Evolutionary conservation across 2,797 vertebrate species (phyloP).

Genomic region (Enteromius treurensis): DNA sequence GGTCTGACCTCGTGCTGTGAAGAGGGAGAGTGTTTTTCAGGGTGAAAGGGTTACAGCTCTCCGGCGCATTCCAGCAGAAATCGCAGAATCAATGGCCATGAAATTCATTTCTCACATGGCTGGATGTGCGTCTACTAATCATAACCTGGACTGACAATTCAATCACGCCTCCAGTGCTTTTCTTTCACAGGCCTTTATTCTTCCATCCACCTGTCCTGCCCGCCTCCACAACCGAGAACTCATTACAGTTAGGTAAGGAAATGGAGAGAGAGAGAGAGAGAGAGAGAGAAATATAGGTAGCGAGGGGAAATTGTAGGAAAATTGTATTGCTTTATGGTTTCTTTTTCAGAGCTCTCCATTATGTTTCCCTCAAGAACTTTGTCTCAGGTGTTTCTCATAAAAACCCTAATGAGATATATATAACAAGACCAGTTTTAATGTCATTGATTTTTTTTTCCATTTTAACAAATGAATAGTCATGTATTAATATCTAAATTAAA

Average conservation of each 20-base stretch:
- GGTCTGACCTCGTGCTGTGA: slow-evolving; percentile 17
- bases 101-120: slow-evolving; percentile 84
- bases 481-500: too few species aligned
- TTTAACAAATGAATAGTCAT: too few species aligned
- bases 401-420: neutral
- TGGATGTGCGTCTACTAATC: slow-evolving; percentile 78
- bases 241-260: slow-evolving; percentile 69
- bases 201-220: slow-evolving; percentile 23
- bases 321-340: slow-evolving; percentile 2
- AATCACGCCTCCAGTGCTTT: slow-evolving; percentile 68
- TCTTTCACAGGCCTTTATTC: slow-evolving; percentile 50
- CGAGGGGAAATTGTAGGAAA: neutral
- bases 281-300: neutral
- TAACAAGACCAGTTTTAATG: neutral
- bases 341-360: slow-evolving; percentile 13
- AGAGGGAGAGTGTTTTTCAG: slow-evolving; percentile 43
- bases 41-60: slow-evolving; percentile 52
- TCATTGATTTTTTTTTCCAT: too few species aligned
- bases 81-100: slow-evolving; percentile 81
- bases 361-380: neutral
- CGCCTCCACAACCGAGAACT: slow-evolving; percentile 44
- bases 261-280: slow-evolving; percentile 17
- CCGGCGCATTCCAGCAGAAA: slow-evolving; percentile 75
- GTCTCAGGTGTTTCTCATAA: slow-evolving; percentile 3
- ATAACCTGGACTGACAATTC: slow-evolving; percentile 83